These are phyloP conservation scores for Rhincodon typus DNA, from an alignment of 2,797 vertebrate genomes.

Conservation along the genomic window DNA sequence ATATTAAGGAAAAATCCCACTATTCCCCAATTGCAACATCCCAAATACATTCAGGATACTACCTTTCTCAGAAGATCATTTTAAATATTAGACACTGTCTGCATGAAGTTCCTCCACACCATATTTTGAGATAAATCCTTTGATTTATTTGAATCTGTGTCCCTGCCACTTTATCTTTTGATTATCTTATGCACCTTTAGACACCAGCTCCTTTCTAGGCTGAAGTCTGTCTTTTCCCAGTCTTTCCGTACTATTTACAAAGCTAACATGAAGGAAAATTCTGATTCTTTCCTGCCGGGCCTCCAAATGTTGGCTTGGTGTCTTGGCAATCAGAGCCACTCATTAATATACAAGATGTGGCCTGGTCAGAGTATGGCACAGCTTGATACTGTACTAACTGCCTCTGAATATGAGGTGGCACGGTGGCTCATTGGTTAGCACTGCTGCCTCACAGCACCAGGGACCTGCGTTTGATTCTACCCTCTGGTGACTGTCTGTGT, in stretches of 20 bases:
- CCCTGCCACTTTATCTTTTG: not conserved
- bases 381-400: not conserved
- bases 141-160: not conserved
- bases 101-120: not conserved
- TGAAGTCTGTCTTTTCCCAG: not conserved
- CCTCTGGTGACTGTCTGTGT: too few relatives aligned
- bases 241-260: not conserved
- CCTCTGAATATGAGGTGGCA: too few relatives aligned
- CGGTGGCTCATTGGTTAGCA: too few relatives aligned
- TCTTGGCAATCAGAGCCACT: too few relatives aligned
- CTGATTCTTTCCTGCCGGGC: not conserved
- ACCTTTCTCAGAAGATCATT: not conserved
- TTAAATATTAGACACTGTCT: not conserved
- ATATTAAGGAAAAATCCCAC: not conserved
- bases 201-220: not conserved
- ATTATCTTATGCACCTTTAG: not conserved
- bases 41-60: not conserved
- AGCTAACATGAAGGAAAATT: too few relatives aligned
- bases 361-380: not conserved
- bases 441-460: too few relatives aligned
- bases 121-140: too few relatives aligned
- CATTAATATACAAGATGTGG: not conserved
- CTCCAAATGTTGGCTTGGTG: not conserved
- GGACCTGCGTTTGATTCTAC: too few relatives aligned
- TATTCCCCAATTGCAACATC: not conserved